Percentiles rank a stretch among this genome's conserved stretches.
Conservation (phyloP, 2,888 invertebrate species). For the Pegoplata infirma region DNA sequence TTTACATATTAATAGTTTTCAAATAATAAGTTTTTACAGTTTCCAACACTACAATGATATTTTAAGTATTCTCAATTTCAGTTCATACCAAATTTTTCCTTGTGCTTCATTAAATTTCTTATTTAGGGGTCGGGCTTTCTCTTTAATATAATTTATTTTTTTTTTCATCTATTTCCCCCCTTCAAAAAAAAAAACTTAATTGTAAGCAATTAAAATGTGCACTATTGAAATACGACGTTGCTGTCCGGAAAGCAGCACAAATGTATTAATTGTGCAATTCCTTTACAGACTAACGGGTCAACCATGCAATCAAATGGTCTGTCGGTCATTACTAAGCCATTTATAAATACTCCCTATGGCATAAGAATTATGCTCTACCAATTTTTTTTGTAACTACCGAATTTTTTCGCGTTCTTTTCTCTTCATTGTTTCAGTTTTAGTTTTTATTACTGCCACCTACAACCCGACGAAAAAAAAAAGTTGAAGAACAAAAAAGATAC, state of each 20-base stretch:
- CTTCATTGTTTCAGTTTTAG: not conserved
- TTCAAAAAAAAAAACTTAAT: not conserved
- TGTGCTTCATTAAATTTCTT: no score
- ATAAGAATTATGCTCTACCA: not conserved
- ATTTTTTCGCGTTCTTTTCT: not conserved
- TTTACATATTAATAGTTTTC: no score
- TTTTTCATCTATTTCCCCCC: no score
- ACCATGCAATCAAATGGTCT: conserved; percentile 45
- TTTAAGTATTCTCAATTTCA: no score
- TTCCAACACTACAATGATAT: no score
- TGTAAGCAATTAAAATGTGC: conserved; percentile 25
- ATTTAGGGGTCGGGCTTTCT: no score
- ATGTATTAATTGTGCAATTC: conserved; percentile 38
- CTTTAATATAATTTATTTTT: no score
- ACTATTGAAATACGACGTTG: not conserved
- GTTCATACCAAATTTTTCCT: no score
- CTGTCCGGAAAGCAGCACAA: conserved; percentile 4
- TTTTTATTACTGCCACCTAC: not conserved
- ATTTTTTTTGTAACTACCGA: not conserved
- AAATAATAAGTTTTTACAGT: no score
- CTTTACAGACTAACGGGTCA: conserved; percentile 16
- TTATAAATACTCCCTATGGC: conserved; percentile 14
- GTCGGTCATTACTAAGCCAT: conserved; percentile 21
- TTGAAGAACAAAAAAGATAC: not conserved
- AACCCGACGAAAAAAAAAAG: not conserved